phyloP scores from a whole-genome alignment of 2,888 invertebrate species.

The Sinodicranocentrus sp. region DNA sequence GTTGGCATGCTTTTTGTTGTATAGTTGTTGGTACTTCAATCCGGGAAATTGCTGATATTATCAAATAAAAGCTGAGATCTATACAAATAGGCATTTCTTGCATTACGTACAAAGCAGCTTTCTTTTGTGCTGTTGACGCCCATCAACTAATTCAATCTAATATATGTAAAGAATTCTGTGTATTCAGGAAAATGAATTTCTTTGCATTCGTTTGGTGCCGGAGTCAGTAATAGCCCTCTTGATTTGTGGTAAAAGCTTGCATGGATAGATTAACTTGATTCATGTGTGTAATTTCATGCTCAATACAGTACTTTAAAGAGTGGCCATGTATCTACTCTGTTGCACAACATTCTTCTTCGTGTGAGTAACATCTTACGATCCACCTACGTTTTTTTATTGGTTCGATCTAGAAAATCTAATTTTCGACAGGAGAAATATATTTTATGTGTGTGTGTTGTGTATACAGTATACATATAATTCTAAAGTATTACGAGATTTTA shows the following conservation, averaged over 20 bases:
- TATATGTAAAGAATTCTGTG: too few relatives aligned
- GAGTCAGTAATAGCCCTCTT: constrained; percentile 17
- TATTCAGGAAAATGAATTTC: background rate
- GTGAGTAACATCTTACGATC: constrained; percentile 8
- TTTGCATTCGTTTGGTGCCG: background rate
- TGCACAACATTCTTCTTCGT: background rate
- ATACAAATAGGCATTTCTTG: too few relatives aligned
- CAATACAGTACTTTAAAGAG: constrained; percentile 28
- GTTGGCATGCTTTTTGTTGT: too few relatives aligned
- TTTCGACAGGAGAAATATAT: constrained; percentile 25
- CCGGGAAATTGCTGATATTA: too few relatives aligned
- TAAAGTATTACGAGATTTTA: too few relatives aligned
- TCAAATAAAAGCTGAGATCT: too few relatives aligned
- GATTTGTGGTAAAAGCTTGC: constrained; percentile 49
- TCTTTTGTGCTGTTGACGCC: background rate
- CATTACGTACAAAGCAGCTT: too few relatives aligned
- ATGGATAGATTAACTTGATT: constrained; percentile 62
- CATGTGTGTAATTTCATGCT: constrained; percentile 56
- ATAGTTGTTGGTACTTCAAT: too few relatives aligned
- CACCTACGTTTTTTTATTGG: constrained; percentile 18
- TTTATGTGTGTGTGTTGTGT: too few relatives aligned
- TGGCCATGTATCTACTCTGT: background rate
- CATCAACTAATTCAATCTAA: background rate
- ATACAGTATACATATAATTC: too few relatives aligned
- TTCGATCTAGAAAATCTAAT: constrained; percentile 28